Base-by-base conservation (phyloP, 2,113 vertebrate species). In the Tympanuchus pallidicinctus region DNA sequence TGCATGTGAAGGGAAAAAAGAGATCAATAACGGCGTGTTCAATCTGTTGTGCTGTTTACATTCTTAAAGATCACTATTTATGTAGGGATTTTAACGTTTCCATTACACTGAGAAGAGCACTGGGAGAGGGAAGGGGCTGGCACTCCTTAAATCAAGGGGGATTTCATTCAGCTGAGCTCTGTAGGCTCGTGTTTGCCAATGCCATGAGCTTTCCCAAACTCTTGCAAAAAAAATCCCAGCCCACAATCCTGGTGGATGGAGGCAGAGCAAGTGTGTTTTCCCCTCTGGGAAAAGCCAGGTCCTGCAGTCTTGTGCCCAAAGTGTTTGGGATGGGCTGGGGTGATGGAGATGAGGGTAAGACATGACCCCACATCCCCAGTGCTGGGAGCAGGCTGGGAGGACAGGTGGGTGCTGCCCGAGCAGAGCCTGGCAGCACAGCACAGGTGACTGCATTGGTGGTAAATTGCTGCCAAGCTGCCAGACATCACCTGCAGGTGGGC, bases 51-150 rank as follows among this genome's bases (percentile, higher is more conserved):
- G 73, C 82, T 65, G 40, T 89, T 93, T 89, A 77, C 79, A 48
- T 69, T 91, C 86, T 59, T 43, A 9, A 76, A 79, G 86, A 79
- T 66, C 86, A 45, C 72, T 60, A 3, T 96, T 92, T 95, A 32
- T 70, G 47, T 8, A 32, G 93, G 83, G 88, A 86, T 61, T 77
- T 74, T 28, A 63, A 45, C 3, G 11, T 84, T 96, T 73, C 66
- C 83, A 47, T 67, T 64, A 20, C 11, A 88, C 60, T 56, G 8
- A 52, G 69, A 32, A 85, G 54, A 40, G 27, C 79, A 25, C 69
- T 73, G 56, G 64, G 72, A 50, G 38, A 75, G 5, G 1, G 14
- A 54, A 59, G 67, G 84, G 59, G 10, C 40, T 86, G 74, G 59
- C 77, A 28, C 43, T 65, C 28, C 74, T 59, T 66, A 86, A 54